A percentile compares a stretch with the other conserved stretches of the same genome.
Evolutionary conservation across 2,113 vertebrate genomes (phyloP).

Genomic region (Sus scrofa): T2T-Sscrofa CM000828.6:22032001-22032500

Average conservation of each 20-base stretch:
- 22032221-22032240: background rate
- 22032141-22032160: background rate
- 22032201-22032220: background rate
- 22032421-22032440: background rate
- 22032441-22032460: background rate
- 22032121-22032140: background rate
- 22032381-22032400: background rate
- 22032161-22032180: background rate
- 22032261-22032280: background rate
- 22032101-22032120: background rate
- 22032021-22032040: background rate
- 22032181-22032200: too few relatives aligned
- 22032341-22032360: background rate
- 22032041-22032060: background rate
- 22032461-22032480: background rate
- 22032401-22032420: background rate
- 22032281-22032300: background rate
- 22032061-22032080: background rate
- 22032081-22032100: background rate
- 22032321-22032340: background rate
- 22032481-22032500: slow-evolving; percentile 11
- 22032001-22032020: background rate
- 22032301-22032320: background rate
- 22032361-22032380: background rate
- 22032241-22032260: background rate